phyloP scores from a whole-genome alignment of 2,113 vertebrate species.

The Fukomys damarensis region DNA sequence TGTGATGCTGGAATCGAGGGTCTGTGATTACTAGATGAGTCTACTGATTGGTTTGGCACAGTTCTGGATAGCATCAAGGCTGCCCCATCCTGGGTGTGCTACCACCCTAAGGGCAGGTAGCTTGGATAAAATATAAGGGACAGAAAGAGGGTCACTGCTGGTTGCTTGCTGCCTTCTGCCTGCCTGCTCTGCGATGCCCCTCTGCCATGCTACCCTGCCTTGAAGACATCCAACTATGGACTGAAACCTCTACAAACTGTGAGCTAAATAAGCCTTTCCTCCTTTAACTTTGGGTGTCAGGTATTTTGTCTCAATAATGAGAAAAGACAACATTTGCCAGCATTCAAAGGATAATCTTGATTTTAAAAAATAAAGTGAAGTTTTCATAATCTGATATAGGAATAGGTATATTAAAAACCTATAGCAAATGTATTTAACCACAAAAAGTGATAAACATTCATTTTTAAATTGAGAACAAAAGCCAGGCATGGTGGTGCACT shows the following conservation, averaged over 20 bases:
- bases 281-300: not conserved
- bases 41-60: too few relatives aligned
- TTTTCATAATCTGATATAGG: constrained; percentile 3
- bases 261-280: too few relatives aligned
- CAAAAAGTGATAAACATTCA: constrained; percentile 1
- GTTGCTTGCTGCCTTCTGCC: not conserved
- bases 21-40: too few relatives aligned
- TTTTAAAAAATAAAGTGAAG: not conserved
- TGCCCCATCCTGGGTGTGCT: not conserved
- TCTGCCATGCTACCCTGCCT: not conserved
- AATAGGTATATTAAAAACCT: not conserved
- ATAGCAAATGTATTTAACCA: not conserved
- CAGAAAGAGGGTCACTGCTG: not conserved
- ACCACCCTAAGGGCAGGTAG: not conserved
- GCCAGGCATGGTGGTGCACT: too few relatives aligned
- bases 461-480: constrained; percentile 18
- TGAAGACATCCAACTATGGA: too few relatives aligned
- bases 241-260: too few relatives aligned
- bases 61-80: not conserved
- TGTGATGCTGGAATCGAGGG: too few relatives aligned
- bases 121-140: not conserved
- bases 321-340: not conserved
- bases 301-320: not conserved
- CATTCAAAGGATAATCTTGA: not conserved
- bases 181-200: not conserved